Conservation (phyloP, 2,797 vertebrate genomes). For the Molossus alvarezi region DNA sequence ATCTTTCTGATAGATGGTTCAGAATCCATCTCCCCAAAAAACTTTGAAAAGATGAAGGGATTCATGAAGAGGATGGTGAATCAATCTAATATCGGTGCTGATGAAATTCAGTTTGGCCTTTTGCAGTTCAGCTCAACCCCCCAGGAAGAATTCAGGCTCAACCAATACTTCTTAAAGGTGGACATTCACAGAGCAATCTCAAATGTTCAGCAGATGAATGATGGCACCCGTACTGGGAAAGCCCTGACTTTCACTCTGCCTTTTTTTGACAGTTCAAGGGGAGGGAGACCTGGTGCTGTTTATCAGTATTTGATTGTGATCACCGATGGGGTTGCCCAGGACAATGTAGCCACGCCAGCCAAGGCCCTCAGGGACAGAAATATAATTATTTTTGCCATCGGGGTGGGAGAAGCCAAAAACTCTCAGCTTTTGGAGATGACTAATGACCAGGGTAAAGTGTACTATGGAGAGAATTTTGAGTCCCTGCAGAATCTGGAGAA, state of each 20-base stretch:
- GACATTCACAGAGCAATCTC: constrained; percentile 86
- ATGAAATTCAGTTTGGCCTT: constrained; percentile 90
- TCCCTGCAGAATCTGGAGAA: constrained; percentile 90
- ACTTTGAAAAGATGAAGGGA: constrained; percentile 91
- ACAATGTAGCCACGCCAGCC: constrained; percentile 88
- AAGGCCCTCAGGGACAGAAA: constrained; percentile 83
- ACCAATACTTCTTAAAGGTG: constrained; percentile 76
- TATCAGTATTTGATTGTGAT: constrained; percentile 93
- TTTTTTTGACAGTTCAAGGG: constrained; percentile 89
- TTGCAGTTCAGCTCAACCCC: constrained; percentile 91
- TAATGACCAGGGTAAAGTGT: constrained; percentile 85
- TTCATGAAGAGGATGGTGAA: constrained; percentile 90
- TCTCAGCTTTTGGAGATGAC: constrained; percentile 92
- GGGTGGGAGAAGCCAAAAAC: constrained; percentile 87
- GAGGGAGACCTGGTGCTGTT: constrained; percentile 87
- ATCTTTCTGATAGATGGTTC: constrained; percentile 94
- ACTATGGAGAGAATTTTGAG: constrained; percentile 90
- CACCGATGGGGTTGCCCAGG: constrained; percentile 91
- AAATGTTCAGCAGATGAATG: constrained; percentile 80
- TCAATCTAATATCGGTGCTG: constrained; percentile 88
- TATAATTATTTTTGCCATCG: constrained; percentile 91
- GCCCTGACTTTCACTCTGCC: constrained; percentile 88
- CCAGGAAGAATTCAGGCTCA: constrained; percentile 91
- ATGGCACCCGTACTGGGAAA: constrained; percentile 88
- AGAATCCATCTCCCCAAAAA: constrained; percentile 83